Percentiles rank a stretch among this genome's conserved stretches.
These are phyloP conservation scores for Cnemophilus loriae DNA, from an alignment of 2,113 vertebrate genomes.

Conservation along the genomic window DNA sequence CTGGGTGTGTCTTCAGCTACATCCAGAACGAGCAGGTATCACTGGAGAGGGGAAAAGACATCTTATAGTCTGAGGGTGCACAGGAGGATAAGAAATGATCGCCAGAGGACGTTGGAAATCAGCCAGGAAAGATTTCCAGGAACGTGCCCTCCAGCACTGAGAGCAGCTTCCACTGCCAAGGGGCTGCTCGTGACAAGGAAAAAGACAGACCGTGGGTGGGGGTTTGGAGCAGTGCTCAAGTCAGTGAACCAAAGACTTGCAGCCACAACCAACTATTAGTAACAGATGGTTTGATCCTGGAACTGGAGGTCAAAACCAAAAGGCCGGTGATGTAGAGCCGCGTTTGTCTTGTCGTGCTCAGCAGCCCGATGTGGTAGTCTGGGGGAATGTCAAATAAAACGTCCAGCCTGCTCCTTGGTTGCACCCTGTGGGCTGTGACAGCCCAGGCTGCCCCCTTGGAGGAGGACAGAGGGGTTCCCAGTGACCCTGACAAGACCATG, in stretches of 20 bases:
- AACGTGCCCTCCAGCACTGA: not conserved
- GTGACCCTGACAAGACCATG: fast-evolving
- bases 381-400: not conserved
- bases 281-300: not conserved
- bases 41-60: not conserved
- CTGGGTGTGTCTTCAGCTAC: not conserved
- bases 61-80: not conserved
- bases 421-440: not conserved
- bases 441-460: fast-evolving
- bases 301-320: not conserved
- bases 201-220: not conserved
- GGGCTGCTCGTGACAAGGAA: not conserved
- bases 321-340: not conserved
- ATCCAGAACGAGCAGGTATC: not conserved
- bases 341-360: not conserved
- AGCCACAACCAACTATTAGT: not conserved
- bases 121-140: not conserved
- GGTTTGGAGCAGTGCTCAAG: not conserved
- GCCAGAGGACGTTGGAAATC: not conserved
- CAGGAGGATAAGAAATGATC: not conserved
- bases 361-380: not conserved
- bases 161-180: not conserved
- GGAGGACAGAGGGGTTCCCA: not conserved
- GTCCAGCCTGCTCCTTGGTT: not conserved
- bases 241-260: not conserved